Conservation (phyloP, 2,888 invertebrate species). For the Griposia aprilina region DNA sequence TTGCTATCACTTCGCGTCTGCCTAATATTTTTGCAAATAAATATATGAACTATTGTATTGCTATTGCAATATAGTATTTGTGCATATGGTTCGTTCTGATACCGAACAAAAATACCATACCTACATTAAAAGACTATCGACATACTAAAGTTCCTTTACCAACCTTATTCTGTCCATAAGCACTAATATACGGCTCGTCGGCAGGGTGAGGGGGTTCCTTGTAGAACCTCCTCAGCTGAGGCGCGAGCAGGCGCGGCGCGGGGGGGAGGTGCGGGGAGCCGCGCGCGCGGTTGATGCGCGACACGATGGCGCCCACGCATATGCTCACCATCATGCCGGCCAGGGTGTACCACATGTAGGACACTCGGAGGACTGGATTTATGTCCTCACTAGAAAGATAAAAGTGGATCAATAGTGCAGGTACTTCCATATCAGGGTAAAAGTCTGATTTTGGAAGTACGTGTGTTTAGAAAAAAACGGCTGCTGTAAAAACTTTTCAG, state of each 20-base stretch:
- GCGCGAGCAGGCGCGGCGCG: conserved; percentile 91
- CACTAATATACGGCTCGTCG: conserved; percentile 84
- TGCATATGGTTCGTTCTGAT: not conserved
- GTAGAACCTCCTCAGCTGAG: conserved; percentile 92
- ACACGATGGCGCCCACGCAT: conserved; percentile 78
- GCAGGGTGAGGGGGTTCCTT: conserved; percentile 86
- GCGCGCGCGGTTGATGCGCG: conserved; percentile 76
- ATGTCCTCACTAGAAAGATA: conserved; percentile 85
- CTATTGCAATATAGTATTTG: no score
- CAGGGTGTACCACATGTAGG: conserved; percentile 95
- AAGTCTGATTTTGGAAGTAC: not conserved
- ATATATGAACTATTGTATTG: not conserved
- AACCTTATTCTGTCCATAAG: conserved; percentile 84
- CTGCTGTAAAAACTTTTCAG: not conserved
- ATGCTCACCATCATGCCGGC: conserved; percentile 81
- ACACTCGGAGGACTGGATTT: conserved; percentile 93
- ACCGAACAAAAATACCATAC: not conserved
- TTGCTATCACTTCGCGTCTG: not conserved
- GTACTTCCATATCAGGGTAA: not conserved
- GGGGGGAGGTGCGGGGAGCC: conserved; percentile 82
- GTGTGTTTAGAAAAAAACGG: not conserved
- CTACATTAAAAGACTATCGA: not conserved
- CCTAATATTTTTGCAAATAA: not conserved
- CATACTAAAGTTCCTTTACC: not conserved
- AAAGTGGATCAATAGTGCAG: not conserved